Conservation (phyloP, 2,888 invertebrate genomes). For the Scotopteryx bipunctaria region DNA sequence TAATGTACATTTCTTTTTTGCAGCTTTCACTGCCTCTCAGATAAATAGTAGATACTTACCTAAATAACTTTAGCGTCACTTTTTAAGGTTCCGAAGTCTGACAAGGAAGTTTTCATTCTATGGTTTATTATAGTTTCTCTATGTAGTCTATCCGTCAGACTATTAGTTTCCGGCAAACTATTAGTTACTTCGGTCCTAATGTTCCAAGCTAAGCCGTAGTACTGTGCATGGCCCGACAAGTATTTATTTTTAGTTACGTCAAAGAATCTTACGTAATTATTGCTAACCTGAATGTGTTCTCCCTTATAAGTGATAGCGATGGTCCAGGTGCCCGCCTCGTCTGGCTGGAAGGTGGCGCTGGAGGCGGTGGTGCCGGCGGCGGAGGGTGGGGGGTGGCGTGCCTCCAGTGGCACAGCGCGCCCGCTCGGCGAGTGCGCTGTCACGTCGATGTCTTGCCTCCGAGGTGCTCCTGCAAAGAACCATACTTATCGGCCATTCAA, state of each 20-base stretch:
- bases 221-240: too few relatives aligned
- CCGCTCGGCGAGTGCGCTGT: slow-evolving; percentile 96
- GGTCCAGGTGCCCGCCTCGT: slow-evolving; percentile 98
- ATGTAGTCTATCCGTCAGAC: too few relatives aligned
- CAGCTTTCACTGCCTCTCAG: background rate
- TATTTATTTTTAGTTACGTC: background rate
- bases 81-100: too few relatives aligned
- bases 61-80: too few relatives aligned
- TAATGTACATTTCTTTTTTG: slow-evolving; percentile 15
- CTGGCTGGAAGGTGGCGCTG: slow-evolving; percentile 98
- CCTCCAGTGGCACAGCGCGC: slow-evolving; percentile 83
- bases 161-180: too few relatives aligned
- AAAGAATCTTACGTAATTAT: background rate
- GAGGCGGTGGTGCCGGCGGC: slow-evolving; percentile 92
- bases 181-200: too few relatives aligned
- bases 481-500: background rate
- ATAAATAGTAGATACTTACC: too few relatives aligned
- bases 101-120: too few relatives aligned
- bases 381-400: slow-evolving; percentile 88
- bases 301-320: slow-evolving; percentile 98
- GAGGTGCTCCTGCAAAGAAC: slow-evolving; percentile 85
- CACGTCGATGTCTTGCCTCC: slow-evolving; percentile 93
- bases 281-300: slow-evolving; percentile 90
- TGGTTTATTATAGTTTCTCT: too few relatives aligned
- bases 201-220: too few relatives aligned